Evolutionary conservation across 2,113 vertebrate species (phyloP), one percentile per base, ranked within the genome.

Genomic region (Tyrannus savana): DNA sequence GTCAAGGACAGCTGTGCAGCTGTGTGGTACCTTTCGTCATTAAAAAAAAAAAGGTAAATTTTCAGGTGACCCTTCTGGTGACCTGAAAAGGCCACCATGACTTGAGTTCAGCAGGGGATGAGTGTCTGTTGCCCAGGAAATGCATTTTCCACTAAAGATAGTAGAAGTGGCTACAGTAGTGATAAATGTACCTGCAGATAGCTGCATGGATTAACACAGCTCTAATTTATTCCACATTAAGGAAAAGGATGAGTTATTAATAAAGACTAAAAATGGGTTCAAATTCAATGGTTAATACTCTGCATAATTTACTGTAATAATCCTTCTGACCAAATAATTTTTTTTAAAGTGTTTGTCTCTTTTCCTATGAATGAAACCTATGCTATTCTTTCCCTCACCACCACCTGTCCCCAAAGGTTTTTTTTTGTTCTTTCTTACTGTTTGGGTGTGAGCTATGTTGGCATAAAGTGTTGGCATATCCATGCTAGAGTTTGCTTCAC

Each of bases 131-230:
- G 79, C 50, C 72, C 31, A 1, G 24, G 35, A 92, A 81, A 88
- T 46, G 55, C 60, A 58, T 52, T 44, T 87, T 87, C 76, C 79
- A 89, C 49, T 74, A 71, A 92, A 60, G 30, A 95, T 33, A 71
- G 52, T 50, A 59, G 12, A 86, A 90, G 55, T 31, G 22, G 79
- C 87, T 84, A 28, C 75, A 1, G 1, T 59, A 67, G 64, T 96
- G 95, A 97, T 95, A 88, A 90, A 94, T 96, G 86, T 92, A 95
- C 88, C 92, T 96, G 93, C 69, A 93, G 93, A 93, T 84, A 88
- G 86, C 87, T 71, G 56, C 93, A 53, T 75, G 88, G 92, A 94
- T 94, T 96, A 94, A 84, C 92, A 78, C 14, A n/a, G 73, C 72
- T 92, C 56, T 95, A 93, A 96, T 93, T 94, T 94, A 94, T 90